Evolutionary conservation across 1,140 invertebrate genomes (phyloP).

Genomic region (Zaprionus lachaisei): DNA sequence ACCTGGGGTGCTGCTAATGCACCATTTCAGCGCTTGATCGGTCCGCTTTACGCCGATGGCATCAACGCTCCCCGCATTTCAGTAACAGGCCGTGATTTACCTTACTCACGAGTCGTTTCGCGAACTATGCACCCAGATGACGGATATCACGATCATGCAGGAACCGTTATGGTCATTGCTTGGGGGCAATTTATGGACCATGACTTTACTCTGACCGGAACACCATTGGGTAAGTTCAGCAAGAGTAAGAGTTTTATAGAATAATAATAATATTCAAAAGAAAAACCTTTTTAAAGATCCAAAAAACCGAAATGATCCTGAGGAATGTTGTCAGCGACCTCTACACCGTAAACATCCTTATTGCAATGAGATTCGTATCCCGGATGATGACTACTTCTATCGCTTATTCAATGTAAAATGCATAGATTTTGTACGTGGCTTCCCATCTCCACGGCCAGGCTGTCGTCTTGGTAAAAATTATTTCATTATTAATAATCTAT

Average conservation of each 20-base stretch:
- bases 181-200: constrained; percentile 98
- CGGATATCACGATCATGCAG: constrained; percentile 96
- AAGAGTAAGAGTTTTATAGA: no score
- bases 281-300: constrained; percentile 87
- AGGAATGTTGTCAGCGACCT: constrained; percentile 93
- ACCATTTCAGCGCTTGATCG: constrained; percentile 92
- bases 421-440: constrained; percentile 94
- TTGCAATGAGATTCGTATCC: constrained; percentile 95
- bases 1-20: constrained; percentile 95
- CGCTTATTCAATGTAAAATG: constrained; percentile 92
- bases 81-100: constrained; percentile 89
- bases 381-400: constrained; percentile 96
- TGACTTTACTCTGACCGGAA: constrained; percentile 95
- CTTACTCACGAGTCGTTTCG: constrained; percentile 93
- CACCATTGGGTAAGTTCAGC: constrained; percentile 89
- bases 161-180: constrained; percentile 96
- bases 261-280: neutral
- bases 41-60: constrained; percentile 92
- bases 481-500: neutral
- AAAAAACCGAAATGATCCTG: constrained; percentile 93
- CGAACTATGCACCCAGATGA: constrained; percentile 96
- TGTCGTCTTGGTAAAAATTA: constrained; percentile 89
- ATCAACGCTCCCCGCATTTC: constrained; percentile 92
- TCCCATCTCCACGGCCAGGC: constrained; percentile 92
- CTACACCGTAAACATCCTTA: constrained; percentile 93